Evolutionary conservation across 2,113 vertebrate species (phyloP).

Genomic region (Platichthys flesus): DNA sequence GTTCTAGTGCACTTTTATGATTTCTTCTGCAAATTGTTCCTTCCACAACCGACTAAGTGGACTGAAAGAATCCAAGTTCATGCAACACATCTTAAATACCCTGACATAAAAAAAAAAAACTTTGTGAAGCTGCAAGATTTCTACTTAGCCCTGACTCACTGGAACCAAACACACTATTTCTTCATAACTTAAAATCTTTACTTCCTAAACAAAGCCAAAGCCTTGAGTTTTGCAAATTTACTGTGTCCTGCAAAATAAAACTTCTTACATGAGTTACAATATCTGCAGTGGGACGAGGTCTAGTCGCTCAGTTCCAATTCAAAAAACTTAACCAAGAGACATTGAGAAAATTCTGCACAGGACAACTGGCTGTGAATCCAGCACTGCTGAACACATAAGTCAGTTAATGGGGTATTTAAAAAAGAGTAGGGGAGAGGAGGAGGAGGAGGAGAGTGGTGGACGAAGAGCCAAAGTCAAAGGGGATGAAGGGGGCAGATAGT

Average conservation of each 20-base stretch:
- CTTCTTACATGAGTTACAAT: background rate
- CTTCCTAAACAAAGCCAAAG: background rate
- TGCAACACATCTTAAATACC: background rate
- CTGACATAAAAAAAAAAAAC: background rate
- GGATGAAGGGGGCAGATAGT: slow-evolving; percentile 56
- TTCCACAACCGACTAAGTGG: background rate
- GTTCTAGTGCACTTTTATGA: background rate
- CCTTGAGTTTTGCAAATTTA: slow-evolving; percentile 29
- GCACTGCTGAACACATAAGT: slow-evolving; percentile 69
- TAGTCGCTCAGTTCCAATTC: slow-evolving; percentile 2
- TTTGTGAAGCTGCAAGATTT: background rate
- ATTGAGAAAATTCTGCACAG: slow-evolving; percentile 16
- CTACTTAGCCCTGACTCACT: background rate
- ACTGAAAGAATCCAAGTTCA: background rate
- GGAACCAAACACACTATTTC: slow-evolving; percentile 3
- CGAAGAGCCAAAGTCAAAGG: slow-evolving; percentile 63
- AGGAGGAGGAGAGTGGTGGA: slow-evolving; percentile 8
- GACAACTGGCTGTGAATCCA: slow-evolving; percentile 49
- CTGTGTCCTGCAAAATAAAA: slow-evolving; percentile 36
- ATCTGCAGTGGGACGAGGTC: slow-evolving; percentile 2
- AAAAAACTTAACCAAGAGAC: slow-evolving; percentile 24
- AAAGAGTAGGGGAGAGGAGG: slow-evolving; percentile 31
- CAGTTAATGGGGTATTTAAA: slow-evolving; percentile 50
- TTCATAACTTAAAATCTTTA: background rate
- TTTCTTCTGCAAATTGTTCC: background rate